Evolutionary conservation across 2,888 invertebrate genomes (phyloP).

Genomic region (Abrostola tripartita): DNA sequence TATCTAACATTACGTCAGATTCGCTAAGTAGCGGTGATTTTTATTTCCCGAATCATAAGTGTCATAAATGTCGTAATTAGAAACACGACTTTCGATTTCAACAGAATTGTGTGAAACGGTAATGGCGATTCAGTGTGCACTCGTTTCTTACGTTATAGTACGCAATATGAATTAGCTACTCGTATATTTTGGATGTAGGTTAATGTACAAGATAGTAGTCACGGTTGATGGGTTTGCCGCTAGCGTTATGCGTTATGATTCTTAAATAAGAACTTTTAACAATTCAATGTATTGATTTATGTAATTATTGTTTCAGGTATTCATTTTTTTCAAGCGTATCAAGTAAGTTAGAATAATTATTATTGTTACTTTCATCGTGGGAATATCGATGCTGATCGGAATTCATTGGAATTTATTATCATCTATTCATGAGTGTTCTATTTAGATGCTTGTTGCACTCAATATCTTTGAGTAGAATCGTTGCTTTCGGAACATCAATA

Average conservation of each 20-base stretch:
- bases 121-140: conserved; percentile 71
- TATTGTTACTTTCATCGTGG: conserved; percentile 31
- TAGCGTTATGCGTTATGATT: conserved; percentile 35
- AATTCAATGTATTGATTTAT: conserved; percentile 56
- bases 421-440: conserved; percentile 27
- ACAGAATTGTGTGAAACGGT: conserved; percentile 77
- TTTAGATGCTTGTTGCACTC: conserved; percentile 35
- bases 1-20: conserved; percentile 61
- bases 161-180: conserved; percentile 75
- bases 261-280: conserved; percentile 49
- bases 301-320: conserved; percentile 71
- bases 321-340: conserved; percentile 37
- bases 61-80: conserved; percentile 64
- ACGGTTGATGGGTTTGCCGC: conserved; percentile 57
- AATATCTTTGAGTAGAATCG: conserved; percentile 33
- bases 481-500: conserved; percentile 67
- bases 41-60: conserved; percentile 62
- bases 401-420: conserved; percentile 33
- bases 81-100: conserved; percentile 78
- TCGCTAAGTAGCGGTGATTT: conserved; percentile 53
- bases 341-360: conserved; percentile 42
- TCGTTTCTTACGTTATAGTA: conserved; percentile 75
- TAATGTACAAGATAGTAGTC: conserved; percentile 77
- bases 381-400: conserved; percentile 37
- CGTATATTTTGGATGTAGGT: conserved; percentile 77